These are phyloP conservation scores for Umimayanthus chanpuru DNA, from an alignment of 92 coral and sea anemone species.

Conservation along the genomic window DNA sequence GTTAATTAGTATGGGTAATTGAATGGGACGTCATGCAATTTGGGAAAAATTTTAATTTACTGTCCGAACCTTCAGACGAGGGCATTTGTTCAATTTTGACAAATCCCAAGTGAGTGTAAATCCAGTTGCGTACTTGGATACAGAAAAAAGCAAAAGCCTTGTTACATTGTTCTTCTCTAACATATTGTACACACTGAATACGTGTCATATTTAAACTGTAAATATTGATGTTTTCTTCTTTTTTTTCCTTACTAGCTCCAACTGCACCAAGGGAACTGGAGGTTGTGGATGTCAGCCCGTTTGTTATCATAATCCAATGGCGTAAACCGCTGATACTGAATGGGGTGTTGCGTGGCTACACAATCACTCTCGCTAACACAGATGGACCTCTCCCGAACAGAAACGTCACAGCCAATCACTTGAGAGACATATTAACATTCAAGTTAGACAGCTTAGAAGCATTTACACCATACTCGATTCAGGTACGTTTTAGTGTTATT, in stretches of 20 bases:
- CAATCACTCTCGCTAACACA: background rate
- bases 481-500: background rate
- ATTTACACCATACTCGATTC: background rate
- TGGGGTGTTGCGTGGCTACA: slow-evolving; percentile 42
- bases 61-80: too few relatives aligned
- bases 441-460: background rate
- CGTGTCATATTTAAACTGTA: too few relatives aligned
- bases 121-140: too few relatives aligned
- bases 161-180: too few relatives aligned
- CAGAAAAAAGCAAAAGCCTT: too few relatives aligned
- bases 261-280: background rate
- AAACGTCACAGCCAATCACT: background rate
- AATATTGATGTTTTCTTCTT: too few relatives aligned
- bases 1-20: too few relatives aligned
- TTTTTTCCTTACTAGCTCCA: background rate
- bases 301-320: slow-evolving; percentile 36
- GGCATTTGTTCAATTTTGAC: too few relatives aligned
- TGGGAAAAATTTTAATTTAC: too few relatives aligned
- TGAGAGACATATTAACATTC: background rate
- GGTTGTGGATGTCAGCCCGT: background rate
- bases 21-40: too few relatives aligned
- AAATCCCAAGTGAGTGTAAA: too few relatives aligned
- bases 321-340: slow-evolving; percentile 15
- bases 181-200: too few relatives aligned
- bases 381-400: background rate